Conservation (phyloP, 2,888 invertebrate species). For the Corbicula japonica region DNA sequence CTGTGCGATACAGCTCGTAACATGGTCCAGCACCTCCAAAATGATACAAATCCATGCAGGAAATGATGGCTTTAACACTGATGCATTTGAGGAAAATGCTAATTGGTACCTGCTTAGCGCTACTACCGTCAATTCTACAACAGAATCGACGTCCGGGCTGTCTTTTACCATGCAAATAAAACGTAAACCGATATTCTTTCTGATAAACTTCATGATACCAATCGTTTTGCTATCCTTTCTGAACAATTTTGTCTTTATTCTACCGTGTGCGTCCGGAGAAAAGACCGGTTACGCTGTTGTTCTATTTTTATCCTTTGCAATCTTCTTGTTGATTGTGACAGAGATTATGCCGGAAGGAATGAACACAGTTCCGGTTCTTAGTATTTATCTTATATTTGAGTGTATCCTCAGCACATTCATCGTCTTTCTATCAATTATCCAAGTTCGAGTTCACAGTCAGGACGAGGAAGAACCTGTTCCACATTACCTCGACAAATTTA, state of each 20-base stretch:
- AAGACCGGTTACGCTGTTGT: constrained; percentile 63
- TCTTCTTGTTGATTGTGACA: constrained; percentile 64
- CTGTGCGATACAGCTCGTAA: constrained; percentile 60
- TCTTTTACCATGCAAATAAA: constrained; percentile 50
- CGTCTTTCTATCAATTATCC: constrained; percentile 52
- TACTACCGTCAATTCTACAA: constrained; percentile 45
- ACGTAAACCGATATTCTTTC: constrained; percentile 57
- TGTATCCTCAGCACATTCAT: constrained; percentile 61
- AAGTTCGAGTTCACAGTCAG: constrained; percentile 54
- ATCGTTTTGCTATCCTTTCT: constrained; percentile 53
- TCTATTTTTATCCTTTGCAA: constrained; percentile 64
- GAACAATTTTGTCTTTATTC: constrained; percentile 56
- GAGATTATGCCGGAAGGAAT: constrained; percentile 70
- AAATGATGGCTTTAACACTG: constrained; percentile 43
- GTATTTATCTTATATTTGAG: constrained; percentile 57
- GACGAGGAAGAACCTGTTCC: constrained; percentile 52
- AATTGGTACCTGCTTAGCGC: constrained; percentile 64
- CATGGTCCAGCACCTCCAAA: constrained; percentile 62
- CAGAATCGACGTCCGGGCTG: constrained; percentile 50
- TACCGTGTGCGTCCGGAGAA: constrained; percentile 65
- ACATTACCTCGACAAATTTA: constrained; percentile 33
- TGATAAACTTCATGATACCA: constrained; percentile 62
- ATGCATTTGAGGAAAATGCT: constrained; percentile 55
- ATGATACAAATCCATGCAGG: constrained; percentile 53
- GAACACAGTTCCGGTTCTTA: constrained; percentile 61